A percentile compares a stretch with the other conserved stretches of the same genome.
Evolutionary conservation across 2,888 invertebrate species (phyloP).

Genomic region (Tipula confusa): DNA sequence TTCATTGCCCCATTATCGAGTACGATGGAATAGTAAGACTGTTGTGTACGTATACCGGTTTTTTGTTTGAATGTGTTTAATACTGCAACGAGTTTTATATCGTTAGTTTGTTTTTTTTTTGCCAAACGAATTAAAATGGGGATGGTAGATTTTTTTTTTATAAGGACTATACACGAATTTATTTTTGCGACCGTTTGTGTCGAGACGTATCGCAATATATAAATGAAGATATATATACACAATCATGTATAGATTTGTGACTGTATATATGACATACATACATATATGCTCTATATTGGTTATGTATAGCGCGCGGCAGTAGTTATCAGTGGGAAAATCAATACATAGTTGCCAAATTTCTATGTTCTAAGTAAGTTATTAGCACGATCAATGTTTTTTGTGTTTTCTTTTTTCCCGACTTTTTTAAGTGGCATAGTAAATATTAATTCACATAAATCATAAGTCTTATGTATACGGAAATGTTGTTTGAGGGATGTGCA

Average conservation of each 20-base stretch:
- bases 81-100: conserved; percentile 26
- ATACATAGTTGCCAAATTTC: conserved; percentile 21
- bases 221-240: not conserved
- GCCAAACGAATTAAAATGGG: not conserved
- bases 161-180: not conserved
- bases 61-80: not conserved
- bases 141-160: not conserved
- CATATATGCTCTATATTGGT: not conserved
- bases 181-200: conserved; percentile 25
- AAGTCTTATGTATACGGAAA: not conserved
- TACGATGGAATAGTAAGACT: not conserved
- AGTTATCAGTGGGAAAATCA: not conserved
- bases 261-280: not conserved
- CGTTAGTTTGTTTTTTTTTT: not conserved
- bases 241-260: not conserved
- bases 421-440: not conserved
- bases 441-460: not conserved
- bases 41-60: not conserved
- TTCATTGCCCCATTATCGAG: not conserved
- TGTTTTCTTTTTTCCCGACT: not conserved
- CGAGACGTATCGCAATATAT: not conserved
- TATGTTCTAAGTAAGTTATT: not conserved
- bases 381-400: not conserved
- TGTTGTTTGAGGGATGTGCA: not conserved
- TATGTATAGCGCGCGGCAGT: not conserved